Evolutionary conservation across 2,888 invertebrate genomes (phyloP).

Genomic region (Habroteleia sp.): DNA sequence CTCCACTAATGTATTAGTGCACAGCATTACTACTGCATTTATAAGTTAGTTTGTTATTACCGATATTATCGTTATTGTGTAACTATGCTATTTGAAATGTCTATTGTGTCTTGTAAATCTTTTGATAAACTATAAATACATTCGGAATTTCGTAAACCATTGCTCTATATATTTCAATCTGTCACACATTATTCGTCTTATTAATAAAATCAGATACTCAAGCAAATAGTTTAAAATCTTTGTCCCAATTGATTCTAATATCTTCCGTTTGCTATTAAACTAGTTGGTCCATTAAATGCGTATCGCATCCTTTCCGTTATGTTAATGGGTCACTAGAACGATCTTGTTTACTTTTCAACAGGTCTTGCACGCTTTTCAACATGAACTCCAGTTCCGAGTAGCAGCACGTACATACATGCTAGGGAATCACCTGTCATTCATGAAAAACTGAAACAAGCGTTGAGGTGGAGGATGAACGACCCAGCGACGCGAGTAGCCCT

Average conservation of each 20-base stretch:
- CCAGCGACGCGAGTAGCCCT: conserved; percentile 44
- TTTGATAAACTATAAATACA: conserved; percentile 54
- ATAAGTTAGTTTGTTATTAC: conserved; percentile 42
- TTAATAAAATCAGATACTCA: conserved; percentile 25
- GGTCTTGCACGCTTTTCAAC: conserved; percentile 49
- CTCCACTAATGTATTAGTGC: conserved; percentile 52
- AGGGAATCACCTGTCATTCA: conserved; percentile 58
- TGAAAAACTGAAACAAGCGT: conserved; percentile 28
- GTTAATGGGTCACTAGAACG: conserved; percentile 29
- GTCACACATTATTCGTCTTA: conserved; percentile 3
- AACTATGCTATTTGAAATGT: conserved; percentile 56
- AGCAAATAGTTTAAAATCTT: too few species aligned
- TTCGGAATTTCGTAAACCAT: conserved; percentile 34
- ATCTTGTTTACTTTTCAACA: conserved; percentile 61
- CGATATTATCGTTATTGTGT: conserved; percentile 56
- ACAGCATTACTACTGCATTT: conserved; percentile 19
- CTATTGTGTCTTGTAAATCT: conserved; percentile 59
- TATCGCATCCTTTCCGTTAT: conserved; percentile 16
- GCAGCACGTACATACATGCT: conserved; percentile 49
- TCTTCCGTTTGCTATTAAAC: background rate
- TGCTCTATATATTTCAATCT: conserved; percentile 48
- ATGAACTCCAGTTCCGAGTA: conserved; percentile 46
- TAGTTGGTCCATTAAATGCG: background rate
- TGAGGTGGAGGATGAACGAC: conserved; percentile 39
- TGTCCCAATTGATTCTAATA: conserved; percentile 9